phyloP scores from a whole-genome alignment of 2,113 vertebrate species.

The Pseudorectes ferrugineus region DNA sequence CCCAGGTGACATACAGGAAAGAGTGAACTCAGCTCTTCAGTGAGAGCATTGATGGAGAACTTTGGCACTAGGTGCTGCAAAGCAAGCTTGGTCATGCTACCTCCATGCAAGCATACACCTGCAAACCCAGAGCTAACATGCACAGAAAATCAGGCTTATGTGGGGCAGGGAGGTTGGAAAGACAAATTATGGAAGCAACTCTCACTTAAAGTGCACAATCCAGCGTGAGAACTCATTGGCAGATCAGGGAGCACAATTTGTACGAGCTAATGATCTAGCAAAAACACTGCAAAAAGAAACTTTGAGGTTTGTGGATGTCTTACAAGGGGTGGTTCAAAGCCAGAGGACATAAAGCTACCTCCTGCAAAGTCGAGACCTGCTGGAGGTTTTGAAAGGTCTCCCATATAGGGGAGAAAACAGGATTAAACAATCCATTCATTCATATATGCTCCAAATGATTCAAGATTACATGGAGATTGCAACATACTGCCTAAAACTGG shows the following conservation, averaged over 20 bases:
- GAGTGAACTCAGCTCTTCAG: background rate
- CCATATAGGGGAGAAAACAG: accelerated
- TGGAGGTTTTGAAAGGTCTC: background rate
- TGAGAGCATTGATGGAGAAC: background rate
- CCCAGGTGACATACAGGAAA: background rate
- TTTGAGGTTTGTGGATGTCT: background rate
- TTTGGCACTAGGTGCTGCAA: background rate
- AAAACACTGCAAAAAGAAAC: background rate
- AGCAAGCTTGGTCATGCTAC: background rate
- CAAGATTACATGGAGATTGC: background rate
- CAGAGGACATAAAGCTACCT: background rate
- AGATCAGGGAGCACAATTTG: background rate
- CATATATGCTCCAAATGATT: background rate
- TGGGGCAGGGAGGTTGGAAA: background rate
- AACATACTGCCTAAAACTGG: background rate
- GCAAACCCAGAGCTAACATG: background rate
- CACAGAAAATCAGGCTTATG: background rate
- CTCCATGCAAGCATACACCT: background rate
- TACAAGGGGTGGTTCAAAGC: background rate
- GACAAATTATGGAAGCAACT: background rate
- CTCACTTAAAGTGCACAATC: background rate
- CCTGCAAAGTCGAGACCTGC: background rate
- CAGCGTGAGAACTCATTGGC: background rate
- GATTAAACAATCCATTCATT: background rate
- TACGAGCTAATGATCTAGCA: background rate